Evolutionary conservation across 1,140 invertebrate genomes (phyloP), one percentile per base, ranked within the genome.

Genomic region (Frieseomelitta varia): DNA sequence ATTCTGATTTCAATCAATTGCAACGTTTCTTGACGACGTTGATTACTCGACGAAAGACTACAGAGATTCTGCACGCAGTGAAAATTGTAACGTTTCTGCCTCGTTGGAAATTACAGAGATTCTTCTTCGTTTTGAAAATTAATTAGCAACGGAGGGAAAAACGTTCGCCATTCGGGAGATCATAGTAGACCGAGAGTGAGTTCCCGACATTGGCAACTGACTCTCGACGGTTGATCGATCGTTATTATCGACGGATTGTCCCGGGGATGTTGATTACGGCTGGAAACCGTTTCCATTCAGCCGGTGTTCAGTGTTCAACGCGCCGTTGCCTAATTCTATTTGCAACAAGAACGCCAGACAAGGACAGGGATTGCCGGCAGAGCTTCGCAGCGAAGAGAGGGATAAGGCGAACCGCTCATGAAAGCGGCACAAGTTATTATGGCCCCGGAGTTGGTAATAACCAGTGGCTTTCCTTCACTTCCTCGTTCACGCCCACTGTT

Each of bases 401-500:
- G 39, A 58, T 14, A 81, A 24, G 34, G 58, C 51, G 21, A 78
- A 17, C 19, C 19, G 24, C 63, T 85, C 76, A 73, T 51, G 81
- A 68, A 75, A 75, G 51, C 55, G 61, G 63, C 72, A 83, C 74
- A 51, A 83, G 87, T 86, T 79, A 80, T 82, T 85, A 67, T 47
- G 30, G 77, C 55, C 30, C 58, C 34, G 76, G 75, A 27, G 58
- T 69, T 69, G 39, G 84, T 90, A 88, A 88, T 77, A 75, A 84
- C 81, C 72, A 51, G 85, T 77, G 81, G 77, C 87, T 89, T 90
- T 87, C 78, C 79, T 85, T 39, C 65, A 19, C 85, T 87, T 85
- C 77, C 71, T 91, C 82, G 82, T 85, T 88, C 73, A 88, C 83
- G 87, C 83, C 83, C 87, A 85, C 82, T 65, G 53, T 71, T 85